These are phyloP conservation scores for Knipowitschia caucasica DNA, from an alignment of 2,797 vertebrate genomes.

Conservation along the genomic window DNA sequence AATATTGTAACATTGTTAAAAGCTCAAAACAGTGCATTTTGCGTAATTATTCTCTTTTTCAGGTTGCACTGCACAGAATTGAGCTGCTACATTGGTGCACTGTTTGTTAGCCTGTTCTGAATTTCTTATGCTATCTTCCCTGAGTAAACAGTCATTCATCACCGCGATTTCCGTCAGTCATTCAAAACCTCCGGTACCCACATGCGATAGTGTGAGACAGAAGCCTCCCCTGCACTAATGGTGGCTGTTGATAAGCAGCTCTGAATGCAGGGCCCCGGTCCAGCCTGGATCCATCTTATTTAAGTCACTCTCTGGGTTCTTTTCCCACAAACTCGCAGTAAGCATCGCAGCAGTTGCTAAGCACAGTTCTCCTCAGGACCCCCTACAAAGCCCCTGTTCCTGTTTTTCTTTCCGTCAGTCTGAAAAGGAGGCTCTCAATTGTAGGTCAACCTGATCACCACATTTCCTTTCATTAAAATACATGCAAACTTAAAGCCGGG, in stretches of 20 bases:
- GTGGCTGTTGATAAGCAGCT: conserved; percentile 46
- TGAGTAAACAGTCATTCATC: not conserved
- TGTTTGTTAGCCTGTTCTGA: too few relatives aligned
- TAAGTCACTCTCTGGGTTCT: conserved; percentile 42
- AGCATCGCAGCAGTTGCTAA: conserved; percentile 66
- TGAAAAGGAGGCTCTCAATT: conserved; percentile 46
- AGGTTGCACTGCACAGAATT: too few relatives aligned
- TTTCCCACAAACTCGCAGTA: conserved; percentile 59
- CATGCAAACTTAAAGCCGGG: too few relatives aligned
- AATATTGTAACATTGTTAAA: too few relatives aligned
- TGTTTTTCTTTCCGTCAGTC: conserved; percentile 22
- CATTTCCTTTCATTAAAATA: too few relatives aligned
- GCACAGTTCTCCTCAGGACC: conserved; percentile 55
- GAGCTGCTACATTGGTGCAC: too few relatives aligned
- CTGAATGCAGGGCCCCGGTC: conserved; percentile 44
- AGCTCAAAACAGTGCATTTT: too few relatives aligned
- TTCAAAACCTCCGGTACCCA: conserved; percentile 31
- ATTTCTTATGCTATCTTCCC: too few relatives aligned
- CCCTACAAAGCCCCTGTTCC: conserved; percentile 26
- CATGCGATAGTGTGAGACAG: conserved; percentile 40
- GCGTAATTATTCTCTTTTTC: too few relatives aligned
- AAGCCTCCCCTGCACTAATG: conserved; percentile 47
- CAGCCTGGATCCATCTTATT: conserved; percentile 63
- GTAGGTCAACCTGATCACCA: too few relatives aligned
- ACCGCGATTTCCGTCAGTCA: conserved; percentile 10